phyloP scores from a whole-genome alignment of 1,140 invertebrate genomes.

The Amphibalanus amphitrite region DNA sequence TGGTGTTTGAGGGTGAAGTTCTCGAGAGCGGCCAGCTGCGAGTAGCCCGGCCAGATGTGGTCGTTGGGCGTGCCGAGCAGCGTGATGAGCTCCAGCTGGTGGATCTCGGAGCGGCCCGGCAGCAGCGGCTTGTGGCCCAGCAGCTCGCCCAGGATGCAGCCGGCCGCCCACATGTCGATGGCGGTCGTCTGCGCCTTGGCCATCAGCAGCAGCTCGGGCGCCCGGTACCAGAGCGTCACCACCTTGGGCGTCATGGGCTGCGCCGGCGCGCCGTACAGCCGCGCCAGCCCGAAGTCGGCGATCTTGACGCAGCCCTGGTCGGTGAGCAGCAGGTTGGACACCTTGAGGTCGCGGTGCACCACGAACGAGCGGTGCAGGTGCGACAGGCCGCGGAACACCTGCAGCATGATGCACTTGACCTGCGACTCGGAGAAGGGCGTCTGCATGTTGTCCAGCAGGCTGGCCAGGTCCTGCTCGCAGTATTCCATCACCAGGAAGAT shows the following conservation, averaged over 20 bases:
- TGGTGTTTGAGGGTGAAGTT: slow-evolving; percentile 82
- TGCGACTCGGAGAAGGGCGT: slow-evolving; percentile 89
- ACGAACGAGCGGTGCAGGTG: slow-evolving; percentile 89
- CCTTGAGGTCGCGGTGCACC: slow-evolving; percentile 88
- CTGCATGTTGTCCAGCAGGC: slow-evolving; percentile 86
- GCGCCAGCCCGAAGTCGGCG: slow-evolving; percentile 92
- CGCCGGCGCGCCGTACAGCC: slow-evolving; percentile 67
- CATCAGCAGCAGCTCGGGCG: slow-evolving; percentile 86
- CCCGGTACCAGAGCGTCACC: slow-evolving; percentile 95
- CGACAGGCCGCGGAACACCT: slow-evolving; percentile 74
- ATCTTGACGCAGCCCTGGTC: slow-evolving; percentile 94
- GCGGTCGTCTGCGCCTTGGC: slow-evolving; percentile 78
- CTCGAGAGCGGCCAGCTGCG: slow-evolving; percentile 60
- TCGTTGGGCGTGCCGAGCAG: slow-evolving; percentile 88
- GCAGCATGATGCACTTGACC: slow-evolving; percentile 89
- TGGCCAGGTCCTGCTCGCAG: slow-evolving; percentile 92
- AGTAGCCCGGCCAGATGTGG: slow-evolving; percentile 88
- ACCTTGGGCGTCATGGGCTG: slow-evolving; percentile 78
- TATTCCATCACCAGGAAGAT: slow-evolving; percentile 97
- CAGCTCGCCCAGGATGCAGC: slow-evolving; percentile 43
- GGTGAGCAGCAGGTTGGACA: slow-evolving; percentile 89
- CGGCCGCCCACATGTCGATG: slow-evolving; percentile 96
- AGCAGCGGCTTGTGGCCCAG: slow-evolving; percentile 77
- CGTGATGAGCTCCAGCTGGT: slow-evolving; percentile 84
- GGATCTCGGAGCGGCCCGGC: slow-evolving; percentile 75